Base-by-base conservation (phyloP, 2,113 vertebrate species). In the Bothrops jararaca region DNA sequence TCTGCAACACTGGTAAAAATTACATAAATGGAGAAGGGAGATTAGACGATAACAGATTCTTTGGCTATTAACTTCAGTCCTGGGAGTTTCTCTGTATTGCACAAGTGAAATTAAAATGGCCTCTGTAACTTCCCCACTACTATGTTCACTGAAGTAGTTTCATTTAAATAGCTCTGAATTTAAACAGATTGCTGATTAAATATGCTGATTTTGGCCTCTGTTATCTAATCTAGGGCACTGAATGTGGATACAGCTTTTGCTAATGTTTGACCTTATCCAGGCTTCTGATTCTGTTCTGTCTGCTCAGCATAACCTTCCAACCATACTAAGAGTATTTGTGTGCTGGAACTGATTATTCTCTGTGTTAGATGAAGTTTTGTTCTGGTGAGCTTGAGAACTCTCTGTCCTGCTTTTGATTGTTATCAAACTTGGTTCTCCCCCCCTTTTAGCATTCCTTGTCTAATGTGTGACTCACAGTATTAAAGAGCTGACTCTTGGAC, bases 231-330 rank as follows among this genome's bases (percentile, higher is more conserved):
- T 64, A 2, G 48, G 53, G 20, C n/a, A 15, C 23, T 48, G 53
- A 24, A 56, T 57, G 50, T 56, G 18, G 52, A 13, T 85, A 69
- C 29, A 58, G 11, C 24, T 85, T 85, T 74, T 86, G 58, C 53
- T 39, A 88, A 80, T 80, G 34, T 5, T 56, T 89, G 15, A 50
- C 24, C 26, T 58, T 50, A 86, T 26, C 80, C 4, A 1, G 45
- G 89, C 85, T 93, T 87, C 50, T 54, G 80, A 52, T 88, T 53
- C 11, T 52, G 9, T 86, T 12, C n/a, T 86, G 42, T 10, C 20
- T 64, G 50, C 92, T 92, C 54, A 85, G 57, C 53, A 89, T 89
- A 58, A 89, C 52, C 34, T 92, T 50, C 54, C n/a, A 86, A 52
- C 22, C 2, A 56, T 64, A 34, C 48, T 11, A 69, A 48, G 69